These are phyloP conservation scores for Urocitellus parryii DNA, from an alignment of 2,113 vertebrate genomes.

Conservation along the genomic window DNA sequence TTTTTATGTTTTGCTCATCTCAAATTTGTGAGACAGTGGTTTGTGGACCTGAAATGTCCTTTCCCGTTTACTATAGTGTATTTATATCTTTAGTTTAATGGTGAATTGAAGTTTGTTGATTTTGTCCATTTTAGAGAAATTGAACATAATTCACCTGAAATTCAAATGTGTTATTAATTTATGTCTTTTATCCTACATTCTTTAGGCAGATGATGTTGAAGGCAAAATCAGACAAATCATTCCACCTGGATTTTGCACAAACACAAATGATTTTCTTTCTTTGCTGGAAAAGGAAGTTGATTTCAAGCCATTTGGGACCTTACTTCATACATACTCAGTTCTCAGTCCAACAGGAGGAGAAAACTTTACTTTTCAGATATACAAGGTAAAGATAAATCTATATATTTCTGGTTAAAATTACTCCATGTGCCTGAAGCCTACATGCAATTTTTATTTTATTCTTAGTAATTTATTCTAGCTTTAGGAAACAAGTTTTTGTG, in stretches of 20 bases:
- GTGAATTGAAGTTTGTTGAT: slow-evolving; percentile 32
- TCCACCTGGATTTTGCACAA: slow-evolving; percentile 95
- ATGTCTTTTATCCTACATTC: slow-evolving; percentile 51
- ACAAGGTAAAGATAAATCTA: slow-evolving; percentile 90
- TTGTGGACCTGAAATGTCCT: slow-evolving; percentile 23
- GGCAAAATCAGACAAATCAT: slow-evolving; percentile 96
- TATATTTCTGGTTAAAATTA: slow-evolving; percentile 50
- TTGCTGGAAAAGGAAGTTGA: slow-evolving; percentile 97
- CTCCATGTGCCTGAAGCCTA: slow-evolving; percentile 47
- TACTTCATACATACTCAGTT: slow-evolving; percentile 94
- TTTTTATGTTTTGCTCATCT: slow-evolving; percentile 34
- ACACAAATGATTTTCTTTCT: slow-evolving; percentile 95
- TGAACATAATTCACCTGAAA: slow-evolving; percentile 43
- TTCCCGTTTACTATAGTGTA: neutral
- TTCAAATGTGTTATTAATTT: slow-evolving; percentile 54
- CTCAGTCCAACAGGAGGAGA: slow-evolving; percentile 95
- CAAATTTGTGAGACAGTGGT: slow-evolving; percentile 6
- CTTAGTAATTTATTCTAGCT: slow-evolving; percentile 53
- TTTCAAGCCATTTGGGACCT: slow-evolving; percentile 95
- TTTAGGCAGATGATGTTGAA: slow-evolving; percentile 95
- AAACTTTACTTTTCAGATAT: slow-evolving; percentile 95
- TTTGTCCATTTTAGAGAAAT: slow-evolving; percentile 55
- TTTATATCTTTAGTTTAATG: slow-evolving; percentile 42
- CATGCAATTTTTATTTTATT: slow-evolving; percentile 51
- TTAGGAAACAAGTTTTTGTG: slow-evolving; percentile 50